Evolutionary conservation across 2,113 vertebrate genomes (phyloP), one percentile per base, ranked within the genome.

Genomic region (Austrofundulus limnaeus): DNA sequence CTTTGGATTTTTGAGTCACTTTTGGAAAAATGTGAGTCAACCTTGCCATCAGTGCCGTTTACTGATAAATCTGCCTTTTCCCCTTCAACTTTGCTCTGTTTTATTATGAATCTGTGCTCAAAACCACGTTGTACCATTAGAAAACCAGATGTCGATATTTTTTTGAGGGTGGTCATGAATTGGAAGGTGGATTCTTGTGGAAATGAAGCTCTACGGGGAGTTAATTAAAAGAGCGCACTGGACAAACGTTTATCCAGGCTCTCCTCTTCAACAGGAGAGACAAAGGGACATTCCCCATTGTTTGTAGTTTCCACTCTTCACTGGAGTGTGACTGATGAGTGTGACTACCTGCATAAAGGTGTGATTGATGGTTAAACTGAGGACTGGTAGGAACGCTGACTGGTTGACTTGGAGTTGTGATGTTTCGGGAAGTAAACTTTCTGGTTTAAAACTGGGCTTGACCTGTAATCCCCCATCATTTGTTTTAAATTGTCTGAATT

Each of bases 161-260:
- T 71, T 64, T 57, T 41, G 41, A 77, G 68, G 75, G 74, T 85
- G 65, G 74, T 67, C 70, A 74, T 55, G 60, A 72, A 65, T 67
- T 79, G 72, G 80, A 84, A 84, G 83, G 81, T 80, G 76, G 68
- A 83, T 80, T 86, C 73, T 73, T 85, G 70, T 82, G 86, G 85
- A 83, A 82, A 85, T 85, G 82, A 81, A 84, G 77, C 79, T 89
- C 83, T 59, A 15, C 66, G 20, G 82, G 82, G 87, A 84, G 78
- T 84, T 86, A 84, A 89, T 90, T 87, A 86, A 77, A 83, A 70
- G 70, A 66, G 70, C 8, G 66, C 25, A 75, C 81, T 83, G 80
- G 63, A 85, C 73, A 87, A 88, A 90, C 76, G 86, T 89, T 91
- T 89, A 86, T 86, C 78, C 84, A 83, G 64, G 61, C 77, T 72